Percentiles rank a stretch among this genome's conserved stretches.
These are phyloP conservation scores for Spinus olivaceus DNA, from an alignment of 2,797 vertebrate species.

Conservation along the genomic window DNA sequence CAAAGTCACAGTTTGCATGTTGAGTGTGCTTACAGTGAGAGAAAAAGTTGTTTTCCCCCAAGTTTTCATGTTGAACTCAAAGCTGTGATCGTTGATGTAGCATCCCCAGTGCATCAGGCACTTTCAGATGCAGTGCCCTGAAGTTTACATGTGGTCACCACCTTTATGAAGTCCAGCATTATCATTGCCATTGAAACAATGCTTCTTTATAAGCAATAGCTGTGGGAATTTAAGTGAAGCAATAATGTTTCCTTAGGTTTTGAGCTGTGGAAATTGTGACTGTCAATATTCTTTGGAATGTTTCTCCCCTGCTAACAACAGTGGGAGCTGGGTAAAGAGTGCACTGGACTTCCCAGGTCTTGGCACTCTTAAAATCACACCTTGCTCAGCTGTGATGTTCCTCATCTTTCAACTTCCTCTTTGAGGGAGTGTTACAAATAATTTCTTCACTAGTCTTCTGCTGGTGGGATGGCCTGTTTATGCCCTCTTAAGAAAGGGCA, in stretches of 20 bases:
- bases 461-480: neutral
- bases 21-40: neutral
- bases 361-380: neutral
- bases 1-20: neutral
- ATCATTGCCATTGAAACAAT: neutral
- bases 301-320: neutral
- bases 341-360: neutral
- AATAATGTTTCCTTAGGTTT: neutral
- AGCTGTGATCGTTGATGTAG: neutral
- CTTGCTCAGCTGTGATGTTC: neutral
- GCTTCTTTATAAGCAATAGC: neutral
- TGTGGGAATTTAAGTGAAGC: neutral
- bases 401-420: neutral
- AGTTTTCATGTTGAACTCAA: neutral
- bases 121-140: neutral
- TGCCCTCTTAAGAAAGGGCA: neutral
- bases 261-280: neutral
- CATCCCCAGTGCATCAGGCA: neutral
- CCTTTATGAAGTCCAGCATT: neutral
- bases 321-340: neutral
- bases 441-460: neutral
- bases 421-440: neutral
- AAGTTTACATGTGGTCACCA: accelerated
- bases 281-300: neutral
- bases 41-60: neutral